phyloP scores from a whole-genome alignment of 1,140 invertebrate species.

The Harpegnathos saltator region DNA sequence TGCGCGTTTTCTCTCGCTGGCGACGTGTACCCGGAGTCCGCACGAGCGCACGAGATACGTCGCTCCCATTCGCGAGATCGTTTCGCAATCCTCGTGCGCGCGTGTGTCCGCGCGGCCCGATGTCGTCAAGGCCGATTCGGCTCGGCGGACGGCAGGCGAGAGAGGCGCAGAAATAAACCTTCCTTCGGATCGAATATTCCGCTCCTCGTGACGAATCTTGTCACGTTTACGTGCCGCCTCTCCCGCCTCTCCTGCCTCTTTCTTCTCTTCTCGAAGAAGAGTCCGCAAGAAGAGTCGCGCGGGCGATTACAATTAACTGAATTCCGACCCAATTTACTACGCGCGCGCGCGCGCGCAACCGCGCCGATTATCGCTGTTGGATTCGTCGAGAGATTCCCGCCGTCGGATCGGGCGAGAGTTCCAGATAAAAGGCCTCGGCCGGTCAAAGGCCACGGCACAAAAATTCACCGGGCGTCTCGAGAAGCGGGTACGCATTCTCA shows the following conservation, averaged over 20 bases:
- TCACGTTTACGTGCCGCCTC: not conserved
- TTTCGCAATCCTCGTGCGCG: slow-evolving; percentile 14
- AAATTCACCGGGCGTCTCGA: slow-evolving; percentile 50
- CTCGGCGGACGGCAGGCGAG: slow-evolving; percentile 18
- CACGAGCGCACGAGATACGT: not conserved
- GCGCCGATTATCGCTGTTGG: slow-evolving; percentile 41
- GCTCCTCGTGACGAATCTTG: no score
- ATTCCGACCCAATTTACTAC: slow-evolving; percentile 32
- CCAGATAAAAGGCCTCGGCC: slow-evolving; percentile 62
- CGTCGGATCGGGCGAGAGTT: slow-evolving; percentile 37
- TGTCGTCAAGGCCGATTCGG: not conserved
- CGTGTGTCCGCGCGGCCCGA: no score
- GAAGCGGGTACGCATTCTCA: slow-evolving; percentile 47
- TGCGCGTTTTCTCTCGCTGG: slow-evolving; percentile 19
- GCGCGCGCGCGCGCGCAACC: not conserved
- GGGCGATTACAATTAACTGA: slow-evolving; percentile 7
- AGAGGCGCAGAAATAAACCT: slow-evolving; percentile 2
- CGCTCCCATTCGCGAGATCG: slow-evolving; percentile 8
- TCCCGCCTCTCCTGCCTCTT: not conserved
- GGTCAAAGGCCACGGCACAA: slow-evolving; percentile 77
- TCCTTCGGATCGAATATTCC: not conserved
- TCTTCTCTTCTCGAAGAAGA: not conserved
- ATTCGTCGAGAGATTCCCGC: slow-evolving; percentile 30
- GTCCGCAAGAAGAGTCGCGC: not conserved
- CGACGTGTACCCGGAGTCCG: not conserved